A percentile compares a stretch with the other conserved stretches of the same genome.
Conservation (phyloP, 2,888 invertebrate species). For the Strigamia transsilvanica region DNA sequence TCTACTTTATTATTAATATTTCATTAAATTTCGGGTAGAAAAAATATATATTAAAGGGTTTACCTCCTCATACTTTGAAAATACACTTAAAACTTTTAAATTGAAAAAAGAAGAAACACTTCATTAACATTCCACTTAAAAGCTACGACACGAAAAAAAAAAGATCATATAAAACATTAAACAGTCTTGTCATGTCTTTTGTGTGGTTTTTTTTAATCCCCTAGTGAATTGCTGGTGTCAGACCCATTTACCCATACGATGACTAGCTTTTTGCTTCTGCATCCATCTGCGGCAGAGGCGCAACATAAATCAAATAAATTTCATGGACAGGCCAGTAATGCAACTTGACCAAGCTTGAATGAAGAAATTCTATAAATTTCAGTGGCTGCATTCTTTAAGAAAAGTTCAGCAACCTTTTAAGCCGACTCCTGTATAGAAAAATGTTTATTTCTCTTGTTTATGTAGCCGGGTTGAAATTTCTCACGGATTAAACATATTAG, state of each 20-base stretch:
- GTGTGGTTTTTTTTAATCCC: background rate
- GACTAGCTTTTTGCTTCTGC: slow-evolving; percentile 42
- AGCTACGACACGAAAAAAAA: slow-evolving; percentile 6
- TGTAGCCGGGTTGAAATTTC: slow-evolving; percentile 32
- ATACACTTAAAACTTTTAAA: slow-evolving; percentile 6
- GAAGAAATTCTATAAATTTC: slow-evolving; percentile 34
- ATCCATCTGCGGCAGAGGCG: slow-evolving; percentile 13
- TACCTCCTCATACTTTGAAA: background rate
- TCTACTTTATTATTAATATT: background rate
- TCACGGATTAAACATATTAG: slow-evolving; percentile 38
- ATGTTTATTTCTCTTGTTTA: slow-evolving; percentile 24
- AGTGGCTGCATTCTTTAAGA: slow-evolving; percentile 31
- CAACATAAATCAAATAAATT: slow-evolving; percentile 40
- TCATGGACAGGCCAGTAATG: slow-evolving; percentile 35
- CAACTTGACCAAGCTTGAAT: slow-evolving; percentile 46
- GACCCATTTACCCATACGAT: slow-evolving; percentile 39
- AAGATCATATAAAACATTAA: background rate
- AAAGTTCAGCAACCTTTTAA: slow-evolving; percentile 42
- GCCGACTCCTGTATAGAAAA: slow-evolving; percentile 29
- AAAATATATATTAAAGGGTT: slow-evolving; percentile 14
- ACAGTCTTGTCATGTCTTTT: slow-evolving; percentile 23
- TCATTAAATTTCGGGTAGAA: background rate
- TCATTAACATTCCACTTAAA: slow-evolving; percentile 40
- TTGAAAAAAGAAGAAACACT: background rate
- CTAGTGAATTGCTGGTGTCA: slow-evolving; percentile 37